phyloP scores from a whole-genome alignment of 1,140 invertebrate species.

The Drosophila ercepeae region DNA sequence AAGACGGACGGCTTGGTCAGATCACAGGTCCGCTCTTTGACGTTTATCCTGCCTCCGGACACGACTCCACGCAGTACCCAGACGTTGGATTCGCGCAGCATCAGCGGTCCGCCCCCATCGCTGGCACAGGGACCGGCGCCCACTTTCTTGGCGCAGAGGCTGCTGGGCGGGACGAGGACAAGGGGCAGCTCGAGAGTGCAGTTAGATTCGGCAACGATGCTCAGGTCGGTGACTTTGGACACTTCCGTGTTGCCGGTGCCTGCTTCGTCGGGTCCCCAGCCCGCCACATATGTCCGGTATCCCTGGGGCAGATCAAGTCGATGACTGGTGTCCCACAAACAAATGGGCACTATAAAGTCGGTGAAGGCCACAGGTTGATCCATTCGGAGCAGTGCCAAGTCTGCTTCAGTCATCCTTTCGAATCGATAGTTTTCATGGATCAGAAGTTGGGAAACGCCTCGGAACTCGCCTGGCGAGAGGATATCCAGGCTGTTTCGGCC shows the following conservation, averaged over 20 bases:
- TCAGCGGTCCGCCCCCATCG: conserved; percentile 76
- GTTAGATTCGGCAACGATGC: conserved; percentile 85
- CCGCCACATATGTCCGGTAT: conserved; percentile 83
- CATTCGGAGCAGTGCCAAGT: conserved; percentile 84
- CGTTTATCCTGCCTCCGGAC: conserved; percentile 25
- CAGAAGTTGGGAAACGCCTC: conserved; percentile 70
- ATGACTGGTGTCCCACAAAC: conserved; percentile 84
- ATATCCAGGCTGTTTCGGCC: conserved; percentile 82
- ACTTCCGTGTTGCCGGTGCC: conserved; percentile 83
- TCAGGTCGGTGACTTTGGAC: conserved; percentile 85
- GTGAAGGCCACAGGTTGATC: conserved; percentile 71
- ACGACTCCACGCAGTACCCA: conserved; percentile 78
- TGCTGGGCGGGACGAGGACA: conserved; percentile 54
- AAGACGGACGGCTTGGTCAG: conserved; percentile 70
- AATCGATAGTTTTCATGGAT: conserved; percentile 84
- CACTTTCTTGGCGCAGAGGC: conserved; percentile 75
- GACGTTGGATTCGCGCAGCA: conserved; percentile 57
- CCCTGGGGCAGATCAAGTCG: conserved; percentile 42
- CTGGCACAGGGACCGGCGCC: conserved; percentile 76
- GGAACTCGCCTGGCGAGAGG: conserved; percentile 65
- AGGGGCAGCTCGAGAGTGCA: conserved; percentile 84
- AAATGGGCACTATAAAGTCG: conserved; percentile 85
- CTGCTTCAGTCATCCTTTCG: conserved; percentile 79
- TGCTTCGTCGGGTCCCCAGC: conserved; percentile 86
- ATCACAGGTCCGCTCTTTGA: conserved; percentile 53